Evolutionary conservation across 2,888 invertebrate genomes (phyloP), one percentile per base, ranked within the genome.

Genomic region (Drosophila acutilabella): DNA sequence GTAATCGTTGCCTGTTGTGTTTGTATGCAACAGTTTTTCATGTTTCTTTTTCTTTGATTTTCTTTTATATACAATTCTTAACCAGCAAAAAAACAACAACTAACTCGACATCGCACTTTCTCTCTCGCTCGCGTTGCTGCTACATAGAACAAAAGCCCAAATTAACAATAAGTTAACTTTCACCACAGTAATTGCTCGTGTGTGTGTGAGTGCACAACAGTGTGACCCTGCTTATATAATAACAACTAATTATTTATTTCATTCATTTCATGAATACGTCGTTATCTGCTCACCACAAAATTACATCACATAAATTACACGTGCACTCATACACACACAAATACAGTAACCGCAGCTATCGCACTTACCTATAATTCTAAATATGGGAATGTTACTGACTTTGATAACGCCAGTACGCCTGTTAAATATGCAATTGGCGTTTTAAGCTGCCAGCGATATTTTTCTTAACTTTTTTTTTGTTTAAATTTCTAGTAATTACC

Each of bases 251-350:
- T 36, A 36, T 36, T 36, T 36, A 3, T 14, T 30, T 44, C 18
- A 36, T 38, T 33, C 11, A 38, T 8, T 14, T 16, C 11, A 5
- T 42, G 42, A 42, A 14, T n/a, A 7, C 7, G 6, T 5, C 64
- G 51, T 71, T 72, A 88, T 80, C 80, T 76, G 13, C 13, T 30
- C 33, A 20, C 14, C 33, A 33, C 23, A 42, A 85, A 88, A 88
- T 82, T 82, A 82, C 88, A 88, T 83, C 88, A 83, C 65, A 74
- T 16, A 33, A 7, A 20, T 23, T 16, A 38, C 42, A 53, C 56
- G 14, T 45, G 50, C 68, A 16, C 33, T 8, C 1, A 4, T 8
- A 44, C 42, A 44, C 48, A 42, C 45, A 40, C 38, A 6, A 16
- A 16, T 5, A 8, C 50, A 36, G 33, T 2, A 36, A 36, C 11